phyloP scores from a whole-genome alignment of 2,113 vertebrate species.

The Silurus asotus region DNA sequence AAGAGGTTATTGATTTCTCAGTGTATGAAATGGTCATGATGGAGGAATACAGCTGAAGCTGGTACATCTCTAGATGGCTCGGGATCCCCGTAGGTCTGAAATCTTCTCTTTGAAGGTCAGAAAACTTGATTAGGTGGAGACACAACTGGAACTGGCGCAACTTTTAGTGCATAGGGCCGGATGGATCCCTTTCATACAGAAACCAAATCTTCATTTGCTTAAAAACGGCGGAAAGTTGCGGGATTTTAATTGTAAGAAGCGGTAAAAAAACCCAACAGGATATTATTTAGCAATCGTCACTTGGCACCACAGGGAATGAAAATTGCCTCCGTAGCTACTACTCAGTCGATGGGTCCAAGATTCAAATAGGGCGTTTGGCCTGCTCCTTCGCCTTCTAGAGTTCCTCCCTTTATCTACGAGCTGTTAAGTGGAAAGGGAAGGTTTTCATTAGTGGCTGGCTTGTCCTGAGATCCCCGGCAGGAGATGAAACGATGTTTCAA shows the following conservation, averaged over 20 bases:
- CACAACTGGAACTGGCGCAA: background rate
- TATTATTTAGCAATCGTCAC: conserved; percentile 17
- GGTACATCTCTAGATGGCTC: too few species aligned
- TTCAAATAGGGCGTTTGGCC: conserved; percentile 36
- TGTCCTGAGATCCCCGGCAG: conserved; percentile 42
- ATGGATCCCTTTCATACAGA: background rate
- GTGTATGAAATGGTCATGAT: too few species aligned
- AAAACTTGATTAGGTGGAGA: too few species aligned
- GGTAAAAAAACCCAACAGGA: background rate
- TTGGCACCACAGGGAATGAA: conserved; percentile 16
- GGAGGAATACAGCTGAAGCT: too few species aligned
- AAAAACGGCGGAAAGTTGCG: background rate
- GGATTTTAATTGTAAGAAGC: background rate
- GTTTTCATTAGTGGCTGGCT: conserved; percentile 56
- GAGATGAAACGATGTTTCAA: conserved; percentile 47
- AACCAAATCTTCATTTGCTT: background rate
- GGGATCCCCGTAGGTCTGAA: too few species aligned
- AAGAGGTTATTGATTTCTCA: too few species aligned
- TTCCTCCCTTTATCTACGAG: conserved; percentile 52
- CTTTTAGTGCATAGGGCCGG: too few species aligned
- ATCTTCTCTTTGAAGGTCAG: too few species aligned
- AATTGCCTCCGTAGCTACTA: conserved; percentile 20
- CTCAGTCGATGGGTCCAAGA: conserved; percentile 24
- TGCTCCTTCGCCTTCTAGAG: conserved; percentile 36
- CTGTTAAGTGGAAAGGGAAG: conserved; percentile 57